These are phyloP conservation scores for Drosophila burlai DNA, from an alignment of 1,140 invertebrate genomes.

Conservation along the genomic window DNA sequence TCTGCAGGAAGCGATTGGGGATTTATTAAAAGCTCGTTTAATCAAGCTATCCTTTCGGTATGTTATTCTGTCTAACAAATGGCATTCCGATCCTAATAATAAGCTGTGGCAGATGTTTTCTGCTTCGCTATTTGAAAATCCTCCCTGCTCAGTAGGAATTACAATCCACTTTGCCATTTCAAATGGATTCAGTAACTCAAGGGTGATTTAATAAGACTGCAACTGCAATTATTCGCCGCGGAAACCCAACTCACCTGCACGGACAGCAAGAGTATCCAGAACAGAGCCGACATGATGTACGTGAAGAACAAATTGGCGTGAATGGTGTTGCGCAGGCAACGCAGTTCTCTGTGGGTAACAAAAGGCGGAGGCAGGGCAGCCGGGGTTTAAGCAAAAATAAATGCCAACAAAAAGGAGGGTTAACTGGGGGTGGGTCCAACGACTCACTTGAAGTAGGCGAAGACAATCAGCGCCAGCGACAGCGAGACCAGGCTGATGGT, in stretches of 20 bases:
- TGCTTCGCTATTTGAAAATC: not conserved
- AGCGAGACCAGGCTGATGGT: constrained; percentile 85
- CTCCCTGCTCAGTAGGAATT: not conserved
- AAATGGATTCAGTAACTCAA: constrained; percentile 4
- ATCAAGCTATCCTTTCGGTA: not conserved
- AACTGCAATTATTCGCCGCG: constrained; percentile 8
- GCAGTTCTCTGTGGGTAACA: constrained; percentile 90
- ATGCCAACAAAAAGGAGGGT: constrained; percentile 6
- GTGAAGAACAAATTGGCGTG: constrained; percentile 85
- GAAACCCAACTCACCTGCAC: constrained; percentile 70
- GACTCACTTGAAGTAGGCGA: constrained; percentile 86
- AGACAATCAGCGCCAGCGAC: constrained; percentile 85
- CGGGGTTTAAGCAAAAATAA: constrained; percentile 14
- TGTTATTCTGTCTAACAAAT: too few relatives aligned
- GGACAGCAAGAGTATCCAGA: constrained; percentile 83
- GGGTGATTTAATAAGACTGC: constrained; percentile 18
- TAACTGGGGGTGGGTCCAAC: not conserved
- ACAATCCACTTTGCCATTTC: not conserved
- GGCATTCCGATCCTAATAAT: not conserved
- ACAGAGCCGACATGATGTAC: constrained; percentile 84
- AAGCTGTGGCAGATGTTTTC: not conserved
- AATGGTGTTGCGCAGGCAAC: constrained; percentile 96
- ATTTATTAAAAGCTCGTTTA: not conserved
- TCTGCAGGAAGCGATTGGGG: constrained; percentile 33
- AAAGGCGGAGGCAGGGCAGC: not conserved